Evolutionary conservation across 1,140 invertebrate genomes (phyloP), one percentile per base, ranked within the genome.

Genomic region (Psix sp.): DNA sequence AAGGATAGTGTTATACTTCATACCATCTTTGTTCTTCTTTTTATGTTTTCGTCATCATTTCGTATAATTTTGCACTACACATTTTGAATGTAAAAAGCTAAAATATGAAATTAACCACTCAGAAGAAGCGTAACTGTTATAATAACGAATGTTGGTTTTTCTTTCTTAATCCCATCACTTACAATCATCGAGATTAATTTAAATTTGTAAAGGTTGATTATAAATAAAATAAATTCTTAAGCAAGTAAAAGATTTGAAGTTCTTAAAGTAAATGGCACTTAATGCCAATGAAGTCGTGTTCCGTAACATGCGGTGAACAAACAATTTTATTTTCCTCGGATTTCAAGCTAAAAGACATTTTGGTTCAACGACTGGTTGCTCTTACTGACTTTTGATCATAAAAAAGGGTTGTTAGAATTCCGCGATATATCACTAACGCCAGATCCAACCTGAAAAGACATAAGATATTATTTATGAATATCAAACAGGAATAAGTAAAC

Each of bases 361-460:
- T 78, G 70, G n/a, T 77, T 80, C 77, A 63, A 70, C 56, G 26
- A 38, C 46, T 14, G 73, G 48, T 24, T 24, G 74, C 6, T 73
- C 33, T 49, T 80, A n/a, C n/a, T n/a, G n/a, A n/a, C n/a, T n/a
- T n/a, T 77, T 77, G 60, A 86, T 87, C 86, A 87, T 82, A 87
- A 87, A 75, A 87, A 87, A 7, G 86, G 86, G 63, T 87, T 87
- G 70, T 86, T 87, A 21, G 84, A 85, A 79, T 85, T 87, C 76
- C 84, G 83, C 46, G 83, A 80, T 63, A 81, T 78, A 75, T 84
- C 83, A 56, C 79, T 82, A 48, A 85, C 76, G 9, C 83, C 82
- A n/a, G 84, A 82, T 38, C 84, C 82, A 59, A 87, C 83, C 86
- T 87, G 46, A 33, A 82, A 82, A 67, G 36, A 38, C 5, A 70